Evolutionary conservation across 2,797 vertebrate genomes (phyloP).

Genomic region (Sebastes elongatus): DNA sequence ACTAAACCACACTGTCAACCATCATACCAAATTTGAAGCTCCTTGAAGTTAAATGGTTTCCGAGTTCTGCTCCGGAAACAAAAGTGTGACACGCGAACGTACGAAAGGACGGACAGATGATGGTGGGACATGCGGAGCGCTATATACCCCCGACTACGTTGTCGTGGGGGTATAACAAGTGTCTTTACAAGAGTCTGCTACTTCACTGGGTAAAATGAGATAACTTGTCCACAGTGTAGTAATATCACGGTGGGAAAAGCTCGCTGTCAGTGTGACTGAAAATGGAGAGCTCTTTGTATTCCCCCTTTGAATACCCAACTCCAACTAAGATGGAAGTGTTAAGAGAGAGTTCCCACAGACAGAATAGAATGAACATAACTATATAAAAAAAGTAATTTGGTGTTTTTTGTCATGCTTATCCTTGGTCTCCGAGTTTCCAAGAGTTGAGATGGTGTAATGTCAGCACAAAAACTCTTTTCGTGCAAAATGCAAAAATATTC

Average conservation of each 20-base stretch:
- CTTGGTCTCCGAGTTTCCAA: background rate
- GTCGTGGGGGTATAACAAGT: too few species aligned
- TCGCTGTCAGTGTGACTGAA: slow-evolving; percentile 10
- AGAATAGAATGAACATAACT: background rate
- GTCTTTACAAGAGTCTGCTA: background rate
- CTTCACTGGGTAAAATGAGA: slow-evolving; percentile 28
- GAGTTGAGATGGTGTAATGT: background rate
- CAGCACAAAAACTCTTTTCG: slow-evolving; percentile 7
- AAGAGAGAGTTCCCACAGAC: background rate
- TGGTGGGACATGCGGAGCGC: too few species aligned
- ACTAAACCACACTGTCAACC: too few species aligned
- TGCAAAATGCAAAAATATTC: slow-evolving; percentile 18
- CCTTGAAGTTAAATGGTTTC: too few species aligned
- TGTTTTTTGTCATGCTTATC: background rate
- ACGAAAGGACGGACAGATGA: too few species aligned
- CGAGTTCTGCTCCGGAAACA: too few species aligned
- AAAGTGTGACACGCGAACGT: too few species aligned
- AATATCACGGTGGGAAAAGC: background rate
- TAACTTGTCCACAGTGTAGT: slow-evolving; percentile 1
- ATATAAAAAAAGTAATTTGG: background rate
- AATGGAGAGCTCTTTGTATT: slow-evolving; percentile 14
- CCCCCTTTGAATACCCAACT: slow-evolving; percentile 3
- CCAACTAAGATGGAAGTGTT: background rate
- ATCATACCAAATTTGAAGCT: too few species aligned
- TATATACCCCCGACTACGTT: too few species aligned